These are phyloP conservation scores for Nemurella pictetii DNA, from an alignment of 2,888 invertebrate species.

Conservation along the genomic window DNA sequence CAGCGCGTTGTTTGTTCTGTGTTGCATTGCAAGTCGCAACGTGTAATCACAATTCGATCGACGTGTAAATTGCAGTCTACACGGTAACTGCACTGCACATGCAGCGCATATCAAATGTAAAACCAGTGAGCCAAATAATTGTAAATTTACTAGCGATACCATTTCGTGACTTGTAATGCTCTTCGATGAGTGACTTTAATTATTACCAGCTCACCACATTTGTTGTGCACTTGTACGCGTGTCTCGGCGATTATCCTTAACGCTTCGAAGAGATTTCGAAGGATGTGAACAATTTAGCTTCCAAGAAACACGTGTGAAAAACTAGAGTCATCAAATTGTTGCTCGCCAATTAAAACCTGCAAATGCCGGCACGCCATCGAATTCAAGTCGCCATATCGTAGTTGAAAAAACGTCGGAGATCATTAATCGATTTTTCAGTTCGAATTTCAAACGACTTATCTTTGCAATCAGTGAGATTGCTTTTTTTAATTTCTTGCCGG, in stretches of 20 bases:
- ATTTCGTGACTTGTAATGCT: not conserved
- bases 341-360: not conserved
- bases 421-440: not conserved
- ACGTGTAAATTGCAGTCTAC: too few relatives aligned
- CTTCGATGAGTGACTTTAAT: not conserved
- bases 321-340: not conserved
- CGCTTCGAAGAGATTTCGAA: not conserved
- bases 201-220: too few relatives aligned
- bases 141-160: not conserved
- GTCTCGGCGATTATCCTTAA: not conserved
- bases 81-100: too few relatives aligned
- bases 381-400: not conserved
- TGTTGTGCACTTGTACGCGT: too few relatives aligned
- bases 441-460: not conserved
- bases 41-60: too few relatives aligned
- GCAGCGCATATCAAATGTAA: not conserved
- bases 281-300: slow-evolving; percentile 22
- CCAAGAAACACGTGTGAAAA: not conserved
- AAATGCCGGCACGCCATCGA: not conserved
- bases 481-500: not conserved
- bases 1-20: not conserved
- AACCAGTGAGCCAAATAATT: slow-evolving; percentile 19
- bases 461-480: not conserved
- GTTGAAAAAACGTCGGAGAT: not conserved
- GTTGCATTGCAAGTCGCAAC: not conserved